Percentiles rank a stretch among this genome's conserved stretches.
These are phyloP conservation scores for Ptychodera flava DNA, from an alignment of 35 echinoderm and acorn worm genomes.

Conservation along the genomic window DNA sequence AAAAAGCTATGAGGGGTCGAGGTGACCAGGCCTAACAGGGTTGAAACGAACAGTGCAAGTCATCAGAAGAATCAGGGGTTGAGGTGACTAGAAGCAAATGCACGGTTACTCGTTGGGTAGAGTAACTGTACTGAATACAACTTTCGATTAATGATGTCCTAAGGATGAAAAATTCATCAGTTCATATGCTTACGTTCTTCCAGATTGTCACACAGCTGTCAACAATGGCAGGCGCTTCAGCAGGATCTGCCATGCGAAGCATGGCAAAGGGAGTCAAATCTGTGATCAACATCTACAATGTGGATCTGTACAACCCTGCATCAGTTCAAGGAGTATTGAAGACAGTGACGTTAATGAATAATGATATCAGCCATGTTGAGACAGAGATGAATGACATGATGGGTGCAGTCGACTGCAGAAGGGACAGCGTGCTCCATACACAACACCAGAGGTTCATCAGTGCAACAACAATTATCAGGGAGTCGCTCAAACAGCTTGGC, in stretches of 20 bases:
- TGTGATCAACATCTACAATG: neutral
- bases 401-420: neutral
- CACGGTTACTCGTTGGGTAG: too few species aligned
- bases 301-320: neutral
- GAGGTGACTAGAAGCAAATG: too few species aligned
- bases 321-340: neutral
- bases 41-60: too few species aligned
- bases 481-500: neutral
- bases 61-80: too few species aligned
- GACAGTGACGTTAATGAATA: neutral
- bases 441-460: neutral
- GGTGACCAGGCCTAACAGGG: too few species aligned
- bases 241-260: neutral
- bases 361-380: neutral
- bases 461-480: neutral
- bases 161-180: too few species aligned
- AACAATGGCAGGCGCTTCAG: too few species aligned
- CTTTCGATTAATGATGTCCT: too few species aligned
- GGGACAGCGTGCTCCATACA: neutral
- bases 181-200: too few species aligned
- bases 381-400: neutral
- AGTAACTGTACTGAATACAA: too few species aligned
- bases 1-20: too few species aligned
- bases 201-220: too few species aligned
- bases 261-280: neutral